Evolutionary conservation across 1,140 invertebrate species (phyloP).

Genomic region (Macrotrachela quadricornifera): DNA sequence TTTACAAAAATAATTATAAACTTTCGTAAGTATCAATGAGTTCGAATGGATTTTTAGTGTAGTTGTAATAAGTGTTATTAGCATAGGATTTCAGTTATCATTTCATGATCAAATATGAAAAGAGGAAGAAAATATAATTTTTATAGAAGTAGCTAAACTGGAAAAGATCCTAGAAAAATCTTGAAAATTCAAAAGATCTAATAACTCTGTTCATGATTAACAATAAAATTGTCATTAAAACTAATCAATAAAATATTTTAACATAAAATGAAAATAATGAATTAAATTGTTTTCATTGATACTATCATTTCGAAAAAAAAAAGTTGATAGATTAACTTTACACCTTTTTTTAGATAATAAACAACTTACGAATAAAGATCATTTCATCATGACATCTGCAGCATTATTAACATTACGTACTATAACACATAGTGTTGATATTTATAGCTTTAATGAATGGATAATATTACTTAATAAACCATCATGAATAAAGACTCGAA

Average conservation of each 20-base stretch:
- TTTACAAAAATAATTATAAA: no score
- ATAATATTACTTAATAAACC: constrained; percentile 43
- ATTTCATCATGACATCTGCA: constrained; percentile 31
- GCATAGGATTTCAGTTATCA: no score
- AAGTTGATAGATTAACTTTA: constrained; percentile 64
- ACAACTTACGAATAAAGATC: constrained; percentile 15
- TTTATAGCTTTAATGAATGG: constrained; percentile 40
- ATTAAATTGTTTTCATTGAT: constrained; percentile 38
- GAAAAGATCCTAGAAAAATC: no score
- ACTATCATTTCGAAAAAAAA: constrained; percentile 52
- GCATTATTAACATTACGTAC: constrained; percentile 36
- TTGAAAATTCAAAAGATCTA: no score
- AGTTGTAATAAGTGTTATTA: no score
- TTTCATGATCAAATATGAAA: no score
- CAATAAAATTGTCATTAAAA: constrained; percentile 41
- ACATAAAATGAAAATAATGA: constrained; percentile 34
- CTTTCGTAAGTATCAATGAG: no score
- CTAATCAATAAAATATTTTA: constrained; percentile 42
- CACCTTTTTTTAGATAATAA: constrained; percentile 47
- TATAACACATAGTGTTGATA: constrained; percentile 43
- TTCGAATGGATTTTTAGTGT: no score
- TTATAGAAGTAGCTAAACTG: no score
- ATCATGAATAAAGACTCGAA: constrained; percentile 11
- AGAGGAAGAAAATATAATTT: no score
- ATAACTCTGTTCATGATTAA: no score